Percentiles rank a stretch among this genome's conserved stretches.
Conservation (phyloP, 2,113 vertebrate species). For the Coptodon bakossiorum region DNA sequence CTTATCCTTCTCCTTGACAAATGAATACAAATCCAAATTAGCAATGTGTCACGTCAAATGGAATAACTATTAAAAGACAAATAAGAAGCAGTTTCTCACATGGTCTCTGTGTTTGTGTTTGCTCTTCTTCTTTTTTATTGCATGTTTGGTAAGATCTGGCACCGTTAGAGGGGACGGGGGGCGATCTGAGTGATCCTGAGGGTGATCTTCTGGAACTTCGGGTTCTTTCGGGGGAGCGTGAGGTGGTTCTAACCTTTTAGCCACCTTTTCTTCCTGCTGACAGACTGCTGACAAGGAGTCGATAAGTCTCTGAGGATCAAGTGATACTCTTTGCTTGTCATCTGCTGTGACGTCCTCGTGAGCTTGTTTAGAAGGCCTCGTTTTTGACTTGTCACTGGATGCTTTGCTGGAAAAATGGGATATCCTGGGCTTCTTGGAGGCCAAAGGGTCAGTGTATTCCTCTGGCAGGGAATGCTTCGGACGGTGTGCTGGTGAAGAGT, state of each 20-base stretch:
- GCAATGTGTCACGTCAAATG: background rate
- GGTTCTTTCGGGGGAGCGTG: background rate
- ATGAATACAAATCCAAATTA: background rate
- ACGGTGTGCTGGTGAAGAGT: constrained; percentile 77
- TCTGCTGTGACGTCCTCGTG: background rate
- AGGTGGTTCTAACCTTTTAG: constrained; percentile 48
- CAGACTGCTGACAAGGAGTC: constrained; percentile 77
- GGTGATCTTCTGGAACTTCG: background rate
- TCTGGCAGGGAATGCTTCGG: constrained; percentile 41
- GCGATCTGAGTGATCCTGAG: background rate
- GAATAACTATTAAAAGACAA: background rate
- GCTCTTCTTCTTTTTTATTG: constrained; percentile 71
- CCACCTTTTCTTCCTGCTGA: constrained; percentile 52
- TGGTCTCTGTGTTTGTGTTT: constrained; percentile 82
- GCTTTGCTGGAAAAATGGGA: constrained; percentile 76
- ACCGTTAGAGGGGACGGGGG: background rate
- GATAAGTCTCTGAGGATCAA: constrained; percentile 69
- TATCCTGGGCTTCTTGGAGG: constrained; percentile 82
- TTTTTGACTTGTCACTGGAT: constrained; percentile 55
- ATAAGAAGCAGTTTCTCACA: constrained; percentile 30
- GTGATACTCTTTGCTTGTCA: constrained; percentile 5
- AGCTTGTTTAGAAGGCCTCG: constrained; percentile 49
- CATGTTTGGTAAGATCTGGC: constrained; percentile 28
- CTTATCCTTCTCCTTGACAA: constrained; percentile 62
- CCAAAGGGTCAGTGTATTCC: constrained; percentile 82